These are phyloP conservation scores for Polylopha cassiicola DNA, from an alignment of 2,888 invertebrate species.

Conservation along the genomic window DNA sequence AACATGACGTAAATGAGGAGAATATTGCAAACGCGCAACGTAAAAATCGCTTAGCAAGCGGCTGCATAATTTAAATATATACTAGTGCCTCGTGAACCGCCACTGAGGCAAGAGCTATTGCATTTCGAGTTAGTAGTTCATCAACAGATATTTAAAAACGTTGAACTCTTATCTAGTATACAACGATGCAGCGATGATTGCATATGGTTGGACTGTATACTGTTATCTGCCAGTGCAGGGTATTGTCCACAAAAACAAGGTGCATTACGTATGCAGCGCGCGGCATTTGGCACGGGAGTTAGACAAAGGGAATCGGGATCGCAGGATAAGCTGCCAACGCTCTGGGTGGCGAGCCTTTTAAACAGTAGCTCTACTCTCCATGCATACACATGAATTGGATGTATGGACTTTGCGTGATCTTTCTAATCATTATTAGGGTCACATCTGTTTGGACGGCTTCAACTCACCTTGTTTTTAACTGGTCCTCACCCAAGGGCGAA, in stretches of 20 bases:
- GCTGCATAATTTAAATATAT: constrained; percentile 39
- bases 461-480: no score
- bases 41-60: constrained; percentile 28
- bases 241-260: constrained; percentile 33
- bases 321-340: constrained; percentile 55
- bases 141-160: constrained; percentile 7
- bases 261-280: constrained; percentile 58
- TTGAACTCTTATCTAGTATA: constrained; percentile 18
- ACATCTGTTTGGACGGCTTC: no score
- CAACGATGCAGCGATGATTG: constrained; percentile 18
- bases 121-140: neutral
- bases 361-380: constrained; percentile 11
- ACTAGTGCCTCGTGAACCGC: no score
- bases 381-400: constrained; percentile 9
- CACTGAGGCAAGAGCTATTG: no score
- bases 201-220: constrained; percentile 36
- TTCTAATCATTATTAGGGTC: constrained; percentile 8
- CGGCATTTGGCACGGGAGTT: constrained; percentile 57
- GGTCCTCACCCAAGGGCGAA: no score
- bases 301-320: constrained; percentile 54
- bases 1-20: constrained; percentile 8
- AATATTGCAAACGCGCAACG: constrained; percentile 8
- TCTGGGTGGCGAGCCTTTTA: constrained; percentile 52
- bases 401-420: constrained; percentile 7
- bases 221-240: constrained; percentile 54